A percentile compares a stretch with the other conserved stretches of the same genome.
Evolutionary conservation across 2,888 invertebrate species (phyloP).

Genomic region (Amphimallon solstitiale): DNA sequence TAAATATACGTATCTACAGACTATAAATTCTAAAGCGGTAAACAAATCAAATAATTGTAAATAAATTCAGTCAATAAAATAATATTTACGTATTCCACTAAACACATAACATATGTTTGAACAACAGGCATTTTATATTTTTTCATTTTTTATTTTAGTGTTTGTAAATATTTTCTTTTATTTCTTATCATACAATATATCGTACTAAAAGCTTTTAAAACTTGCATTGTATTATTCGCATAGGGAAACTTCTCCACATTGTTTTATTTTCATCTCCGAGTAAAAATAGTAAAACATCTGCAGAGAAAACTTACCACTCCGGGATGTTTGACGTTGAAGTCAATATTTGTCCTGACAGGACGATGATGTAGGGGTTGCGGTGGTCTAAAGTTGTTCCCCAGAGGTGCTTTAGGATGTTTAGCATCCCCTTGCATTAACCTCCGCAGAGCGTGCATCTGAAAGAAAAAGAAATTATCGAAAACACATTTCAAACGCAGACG

Average conservation of each 20-base stretch:
- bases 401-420: conserved; percentile 86
- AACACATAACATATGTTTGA: too few relatives aligned
- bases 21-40: too few relatives aligned
- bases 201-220: conserved; percentile 28
- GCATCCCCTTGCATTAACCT: conserved; percentile 90
- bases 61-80: too few relatives aligned
- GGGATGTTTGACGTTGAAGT: conserved; percentile 84
- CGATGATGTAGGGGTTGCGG: conserved; percentile 93
- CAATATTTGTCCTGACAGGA: conserved; percentile 95
- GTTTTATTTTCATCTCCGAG: conserved; percentile 25
- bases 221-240: conserved; percentile 29
- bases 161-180: not conserved
- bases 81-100: too few relatives aligned
- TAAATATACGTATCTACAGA: too few relatives aligned
- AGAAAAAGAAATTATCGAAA: conserved; percentile 47
- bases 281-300: conserved; percentile 37
- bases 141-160: not conserved
- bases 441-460: conserved; percentile 82
- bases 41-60: too few relatives aligned
- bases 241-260: conserved; percentile 24
- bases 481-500: conserved; percentile 33
- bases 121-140: too few relatives aligned
- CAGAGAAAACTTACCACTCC: conserved; percentile 61
- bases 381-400: conserved; percentile 95
- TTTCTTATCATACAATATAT: conserved; percentile 6